Conservation (phyloP, 2,113 vertebrate genomes). For the Hippocampus comes region DNA sequence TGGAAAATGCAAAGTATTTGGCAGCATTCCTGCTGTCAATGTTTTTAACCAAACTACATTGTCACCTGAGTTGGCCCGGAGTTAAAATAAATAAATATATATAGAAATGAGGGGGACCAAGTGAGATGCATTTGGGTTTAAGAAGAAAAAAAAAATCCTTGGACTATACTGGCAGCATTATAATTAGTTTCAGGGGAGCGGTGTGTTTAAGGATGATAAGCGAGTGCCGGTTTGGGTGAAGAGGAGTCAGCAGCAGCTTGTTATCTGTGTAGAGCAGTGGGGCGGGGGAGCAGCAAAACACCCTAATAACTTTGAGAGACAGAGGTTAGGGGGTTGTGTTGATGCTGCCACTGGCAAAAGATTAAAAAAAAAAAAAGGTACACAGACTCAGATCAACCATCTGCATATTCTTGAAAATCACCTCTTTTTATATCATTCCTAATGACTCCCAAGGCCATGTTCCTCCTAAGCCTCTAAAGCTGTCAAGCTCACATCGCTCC, state of each 20-base stretch:
- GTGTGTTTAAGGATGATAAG: conserved; percentile 66
- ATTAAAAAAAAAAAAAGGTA: conserved; percentile 4
- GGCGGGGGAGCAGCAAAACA: conserved; percentile 17
- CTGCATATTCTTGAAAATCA: conserved; percentile 15
- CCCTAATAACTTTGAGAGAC: conserved; percentile 49
- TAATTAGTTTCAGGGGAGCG: conserved; percentile 61
- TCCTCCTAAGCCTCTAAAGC: too few relatives aligned
- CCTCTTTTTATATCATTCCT: conserved; percentile 12
- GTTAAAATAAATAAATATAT: not conserved
- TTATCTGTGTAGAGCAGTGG: conserved; percentile 34
- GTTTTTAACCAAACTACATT: conserved; percentile 2
- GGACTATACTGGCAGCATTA: conserved; percentile 19
- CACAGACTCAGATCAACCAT: conserved; percentile 28
- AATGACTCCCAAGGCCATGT: not conserved
- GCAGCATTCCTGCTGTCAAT: not conserved
- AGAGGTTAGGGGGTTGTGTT: conserved; percentile 21
- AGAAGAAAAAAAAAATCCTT: conserved; percentile 8
- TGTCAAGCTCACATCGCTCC: not conserved
- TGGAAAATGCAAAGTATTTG: not conserved
- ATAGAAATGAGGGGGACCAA: not conserved
- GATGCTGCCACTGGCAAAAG: conserved; percentile 18
- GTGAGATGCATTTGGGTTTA: not conserved
- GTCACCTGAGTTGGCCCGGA: conserved; percentile 4
- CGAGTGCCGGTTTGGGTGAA: conserved; percentile 42
- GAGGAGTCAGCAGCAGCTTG: conserved; percentile 9